A percentile compares a stretch with the other conserved stretches of the same genome.
Conservation (phyloP, 2,113 vertebrate species). For the Oriolus oriolus region DNA sequence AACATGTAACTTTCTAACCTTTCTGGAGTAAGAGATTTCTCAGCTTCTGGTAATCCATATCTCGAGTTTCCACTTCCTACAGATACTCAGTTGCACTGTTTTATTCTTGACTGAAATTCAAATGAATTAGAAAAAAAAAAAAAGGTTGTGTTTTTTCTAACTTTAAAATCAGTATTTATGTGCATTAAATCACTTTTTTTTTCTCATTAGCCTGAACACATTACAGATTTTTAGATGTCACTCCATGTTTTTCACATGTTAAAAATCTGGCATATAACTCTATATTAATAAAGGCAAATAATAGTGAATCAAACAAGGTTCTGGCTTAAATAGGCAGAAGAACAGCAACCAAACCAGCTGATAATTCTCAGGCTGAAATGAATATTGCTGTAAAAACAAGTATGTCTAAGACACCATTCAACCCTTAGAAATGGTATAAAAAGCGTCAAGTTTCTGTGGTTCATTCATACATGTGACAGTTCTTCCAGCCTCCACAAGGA, state of each 20-base stretch:
- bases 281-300: not conserved
- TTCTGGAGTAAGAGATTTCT: not conserved
- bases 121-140: not conserved
- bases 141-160: not conserved
- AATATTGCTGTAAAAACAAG: not conserved
- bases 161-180: not conserved
- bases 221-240: not conserved
- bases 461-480: not conserved
- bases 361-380: not conserved
- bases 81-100: not conserved
- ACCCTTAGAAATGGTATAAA: not conserved
- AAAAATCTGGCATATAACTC: not conserved
- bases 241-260: not conserved
- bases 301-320: not conserved
- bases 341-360: not conserved
- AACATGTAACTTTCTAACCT: not conserved
- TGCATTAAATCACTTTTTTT: not conserved
- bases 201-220: not conserved
- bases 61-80: not conserved
- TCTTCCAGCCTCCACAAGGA: not conserved
- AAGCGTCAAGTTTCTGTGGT: not conserved
- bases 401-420: not conserved
- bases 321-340: not conserved
- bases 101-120: not conserved
- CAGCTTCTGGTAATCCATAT: not conserved